These are phyloP conservation scores for Bellardia pandia DNA, from an alignment of 2,888 invertebrate genomes.

Conservation along the genomic window DNA sequence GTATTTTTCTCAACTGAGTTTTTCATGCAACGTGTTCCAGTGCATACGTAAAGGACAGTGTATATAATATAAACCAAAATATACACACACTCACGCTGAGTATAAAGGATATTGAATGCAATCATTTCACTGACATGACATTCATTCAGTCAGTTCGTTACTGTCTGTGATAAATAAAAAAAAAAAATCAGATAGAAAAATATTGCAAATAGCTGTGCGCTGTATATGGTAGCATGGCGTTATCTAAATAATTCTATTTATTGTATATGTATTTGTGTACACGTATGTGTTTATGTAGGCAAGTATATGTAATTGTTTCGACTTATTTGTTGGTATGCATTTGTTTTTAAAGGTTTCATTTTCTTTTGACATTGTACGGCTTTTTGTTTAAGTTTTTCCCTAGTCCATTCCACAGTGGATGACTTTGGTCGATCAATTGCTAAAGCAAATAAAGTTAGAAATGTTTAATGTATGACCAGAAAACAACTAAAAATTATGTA, in stretches of 20 bases:
- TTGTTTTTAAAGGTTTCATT: conserved; percentile 37
- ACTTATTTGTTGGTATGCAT: conserved; percentile 18
- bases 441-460: not conserved
- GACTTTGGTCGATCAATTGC: not conserved
- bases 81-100: not conserved
- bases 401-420: not conserved
- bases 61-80: conserved; percentile 4
- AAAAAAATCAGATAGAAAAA: not conserved
- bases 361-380: conserved; percentile 43
- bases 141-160: conserved; percentile 31
- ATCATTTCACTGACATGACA: conserved; percentile 45
- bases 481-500: not conserved
- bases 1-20: conserved; percentile 28
- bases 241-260: conserved; percentile 45
- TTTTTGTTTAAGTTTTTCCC: not conserved
- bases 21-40: not conserved
- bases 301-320: not conserved
- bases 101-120: conserved; percentile 35
- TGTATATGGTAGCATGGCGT: conserved; percentile 40
- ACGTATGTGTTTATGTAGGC: not conserved
- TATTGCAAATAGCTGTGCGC: conserved; percentile 27
- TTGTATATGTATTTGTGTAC: not conserved
- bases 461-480: not conserved
- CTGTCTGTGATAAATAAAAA: not conserved
- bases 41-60: conserved; percentile 25